Conservation (phyloP, 2,113 vertebrate genomes). For the Cygnus buccinator region DNA sequence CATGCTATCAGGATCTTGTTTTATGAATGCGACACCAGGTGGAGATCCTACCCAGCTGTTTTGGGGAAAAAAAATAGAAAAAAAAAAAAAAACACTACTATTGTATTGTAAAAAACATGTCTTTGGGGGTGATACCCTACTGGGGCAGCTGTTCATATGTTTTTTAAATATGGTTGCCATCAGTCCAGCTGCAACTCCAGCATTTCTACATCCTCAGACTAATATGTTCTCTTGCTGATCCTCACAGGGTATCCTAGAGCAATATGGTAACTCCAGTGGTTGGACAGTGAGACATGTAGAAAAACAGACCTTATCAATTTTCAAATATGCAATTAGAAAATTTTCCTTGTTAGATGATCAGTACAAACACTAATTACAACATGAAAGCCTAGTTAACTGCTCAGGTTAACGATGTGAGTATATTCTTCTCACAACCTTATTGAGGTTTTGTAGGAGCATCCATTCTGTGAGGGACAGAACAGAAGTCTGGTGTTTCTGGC, state of each 20-base stretch:
- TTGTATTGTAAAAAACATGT: neutral
- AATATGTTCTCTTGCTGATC: neutral
- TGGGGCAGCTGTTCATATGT: neutral
- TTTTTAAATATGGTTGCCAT: neutral
- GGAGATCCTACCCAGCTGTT: neutral
- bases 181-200: neutral
- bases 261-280: neutral
- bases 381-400: neutral
- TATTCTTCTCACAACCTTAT: neutral
- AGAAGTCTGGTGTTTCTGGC: fast-evolving
- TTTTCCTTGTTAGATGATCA: neutral
- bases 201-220: neutral
- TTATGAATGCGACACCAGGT: neutral
- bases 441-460: neutral
- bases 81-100: neutral
- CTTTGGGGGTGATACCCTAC: neutral
- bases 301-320: neutral
- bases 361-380: neutral
- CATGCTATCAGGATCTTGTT: neutral
- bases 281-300: neutral
- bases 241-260: neutral
- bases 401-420: neutral
- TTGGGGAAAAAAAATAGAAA: neutral
- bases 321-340: neutral
- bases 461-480: neutral